Base-by-base conservation (phyloP, 2,888 invertebrate species). In the Masnerella sp. region DNA sequence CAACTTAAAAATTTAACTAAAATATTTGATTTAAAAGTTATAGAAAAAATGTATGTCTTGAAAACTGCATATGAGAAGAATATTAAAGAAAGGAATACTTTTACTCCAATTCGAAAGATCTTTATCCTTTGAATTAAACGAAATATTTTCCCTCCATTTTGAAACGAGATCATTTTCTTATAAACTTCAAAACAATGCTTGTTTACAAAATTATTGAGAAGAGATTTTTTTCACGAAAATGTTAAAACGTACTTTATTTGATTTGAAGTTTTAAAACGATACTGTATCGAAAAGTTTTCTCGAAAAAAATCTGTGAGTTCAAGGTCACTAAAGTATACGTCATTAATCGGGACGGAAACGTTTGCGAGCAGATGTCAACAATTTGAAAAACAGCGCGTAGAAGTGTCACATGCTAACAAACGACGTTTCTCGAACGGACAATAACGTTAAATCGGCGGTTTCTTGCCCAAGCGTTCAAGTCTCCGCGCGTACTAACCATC, bases 381-480 rank as follows among this genome's bases (percentile, higher is more conserved):
- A 51, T 58, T 75, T 77, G 68, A 61, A 79, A 79, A 81, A 79
- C 70, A 75, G 74, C 65, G 75, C 77, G 77, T 40, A 77, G 80
- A 83, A 79, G 81, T 82, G 81, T 83, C 81, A 83, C 81, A 79
- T 83, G 81, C 45, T 67, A 56, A 45, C 25, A 78, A 52, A 40
- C 79, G 69, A 87, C 85, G 86, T 86, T 87, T 86, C 85, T 80
- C 65, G 84, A 84, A 85, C 82, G 81, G 82, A 75, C 79, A 79
- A 80, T 81, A 82, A 80, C 80, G 81, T 81, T 82, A 82, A 83
- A 83, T 84, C 83, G 82, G 80, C 81, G 77, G 78, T 79, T 84
- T 85, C 86, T 85, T 85, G 84, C 70, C 83, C 87, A 73, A 80
- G 83, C 86, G 85, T 86, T 87, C 84, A 82, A 86, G 84, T 87